Evolutionary conservation across 2,797 vertebrate genomes (phyloP), one percentile per base, ranked within the genome.

Genomic region (Tiaroga cobitis): DNA sequence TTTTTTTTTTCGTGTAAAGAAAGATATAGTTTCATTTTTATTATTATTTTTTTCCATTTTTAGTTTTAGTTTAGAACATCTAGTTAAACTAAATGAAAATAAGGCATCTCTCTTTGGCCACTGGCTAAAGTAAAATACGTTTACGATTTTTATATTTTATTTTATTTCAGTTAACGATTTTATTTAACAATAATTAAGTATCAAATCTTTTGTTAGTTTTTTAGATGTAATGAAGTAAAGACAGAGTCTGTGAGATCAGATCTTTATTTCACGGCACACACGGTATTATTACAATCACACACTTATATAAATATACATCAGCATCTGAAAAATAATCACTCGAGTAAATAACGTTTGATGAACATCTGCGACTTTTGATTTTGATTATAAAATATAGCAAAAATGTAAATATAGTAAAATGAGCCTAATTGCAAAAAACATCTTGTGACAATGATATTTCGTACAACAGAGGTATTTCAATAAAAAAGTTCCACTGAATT

Each of bases 211-310:
- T 24, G 0, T 56, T 9, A 6, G 4, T 13, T 26, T 26, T 56
- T 6, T 15, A 5, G n/a, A 15, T 61, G 5, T 65, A 65, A 16
- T 29, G 26, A 63, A 15, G 11, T 29, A 15, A 63, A 29, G 37
- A 37, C 37, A 37, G 29, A 5, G 3, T 9, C 59, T 63, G n/a
- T 29, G 0, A 13, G 2, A 32, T 21, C 43, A 19, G n/a, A 49
- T 37, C 74, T 76, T 76, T 76, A 76, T 56, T 74, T 56, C 74
- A 76, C 74, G 1, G 32, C 74, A 75, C 21, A 29, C 59, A 59
- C 21, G 4, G 3, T 8, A 0, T 37, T 4, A 37, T 16, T 2
- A 54, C 49, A 76, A 2, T 1, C 51, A 37, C 2, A 74, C 29
- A 10, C 16, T 56, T 2, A 24, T 56, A n/a, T 2, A 61, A n/a